A percentile compares a stretch with the other conserved stretches of the same genome.
Conservation (phyloP, 2,888 invertebrate species). For the Torymus aiolomorphi region DNA sequence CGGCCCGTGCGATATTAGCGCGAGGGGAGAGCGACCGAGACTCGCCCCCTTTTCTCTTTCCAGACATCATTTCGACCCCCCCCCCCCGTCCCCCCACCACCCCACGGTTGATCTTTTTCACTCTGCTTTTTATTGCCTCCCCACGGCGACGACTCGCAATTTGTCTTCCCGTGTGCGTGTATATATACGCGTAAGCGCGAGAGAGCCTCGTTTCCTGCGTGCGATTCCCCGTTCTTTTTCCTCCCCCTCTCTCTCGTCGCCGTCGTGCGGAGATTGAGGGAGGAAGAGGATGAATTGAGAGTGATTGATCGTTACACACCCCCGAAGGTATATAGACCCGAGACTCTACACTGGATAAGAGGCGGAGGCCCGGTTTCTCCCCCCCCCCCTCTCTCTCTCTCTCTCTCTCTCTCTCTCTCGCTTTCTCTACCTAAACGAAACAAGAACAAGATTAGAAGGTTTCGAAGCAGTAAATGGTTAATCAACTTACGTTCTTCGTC, state of each 20-base stretch:
- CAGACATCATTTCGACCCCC: conserved; percentile 48
- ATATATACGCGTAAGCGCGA: background rate
- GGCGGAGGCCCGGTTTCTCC: background rate
- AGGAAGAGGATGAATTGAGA: conserved; percentile 22
- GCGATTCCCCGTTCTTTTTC: background rate
- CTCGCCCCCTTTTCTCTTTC: conserved; percentile 48
- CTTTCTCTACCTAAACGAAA: conserved; percentile 52
- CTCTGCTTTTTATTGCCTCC: conserved; percentile 61
- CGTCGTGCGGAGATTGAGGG: background rate
- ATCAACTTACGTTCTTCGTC: conserved; percentile 57
- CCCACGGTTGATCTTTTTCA: conserved; percentile 51
- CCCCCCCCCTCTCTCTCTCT: too few species aligned
- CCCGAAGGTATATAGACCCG: conserved; percentile 17
- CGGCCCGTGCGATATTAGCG: conserved; percentile 72
- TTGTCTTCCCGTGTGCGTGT: conserved; percentile 24
- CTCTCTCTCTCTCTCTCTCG: too few species aligned
- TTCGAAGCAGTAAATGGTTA: conserved; percentile 58
- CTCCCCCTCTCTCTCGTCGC: too few species aligned
- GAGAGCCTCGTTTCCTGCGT: conserved; percentile 27
- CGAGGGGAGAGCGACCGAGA: conserved; percentile 56
- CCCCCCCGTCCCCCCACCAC: background rate
- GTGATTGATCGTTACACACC: conserved; percentile 41
- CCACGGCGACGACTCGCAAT: conserved; percentile 28
- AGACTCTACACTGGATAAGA: background rate
- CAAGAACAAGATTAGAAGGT: conserved; percentile 56